Conservation (phyloP, 2,888 invertebrate species). For the Drosophila buzzatii region DNA sequence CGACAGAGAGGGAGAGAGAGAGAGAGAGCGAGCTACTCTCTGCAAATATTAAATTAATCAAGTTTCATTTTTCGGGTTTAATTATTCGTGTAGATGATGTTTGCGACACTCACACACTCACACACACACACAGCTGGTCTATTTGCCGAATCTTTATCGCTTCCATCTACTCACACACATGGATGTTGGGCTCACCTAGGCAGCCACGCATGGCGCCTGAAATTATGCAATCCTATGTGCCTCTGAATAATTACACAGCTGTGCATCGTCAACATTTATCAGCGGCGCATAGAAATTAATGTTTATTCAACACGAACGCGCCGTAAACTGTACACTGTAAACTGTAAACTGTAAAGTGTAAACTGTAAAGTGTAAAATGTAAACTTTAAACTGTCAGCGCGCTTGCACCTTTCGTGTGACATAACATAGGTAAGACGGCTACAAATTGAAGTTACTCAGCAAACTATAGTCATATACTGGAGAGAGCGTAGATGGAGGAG, state of each 20-base stretch:
- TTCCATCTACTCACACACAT: constrained; percentile 5
- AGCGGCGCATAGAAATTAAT: constrained; percentile 2
- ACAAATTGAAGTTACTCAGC: background rate
- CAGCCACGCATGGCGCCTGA: constrained; percentile 1
- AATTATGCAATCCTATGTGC: constrained; percentile 19
- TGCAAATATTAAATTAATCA: constrained; percentile 76
- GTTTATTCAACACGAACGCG: constrained; percentile 3
- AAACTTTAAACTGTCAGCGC: background rate
- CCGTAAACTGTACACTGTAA: background rate
- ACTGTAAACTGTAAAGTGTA: background rate
- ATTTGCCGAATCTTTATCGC: constrained; percentile 29
- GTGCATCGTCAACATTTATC: constrained; percentile 7
- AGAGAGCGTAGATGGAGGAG: background rate
- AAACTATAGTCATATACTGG: background rate
- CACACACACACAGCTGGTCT: constrained; percentile 8
- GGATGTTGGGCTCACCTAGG: background rate
- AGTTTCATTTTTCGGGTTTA: constrained; percentile 64
- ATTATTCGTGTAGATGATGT: constrained; percentile 60
- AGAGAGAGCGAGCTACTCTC: background rate
- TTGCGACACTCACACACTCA: constrained; percentile 18
- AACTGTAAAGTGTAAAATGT: no score
- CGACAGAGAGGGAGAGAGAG: constrained; percentile 1
- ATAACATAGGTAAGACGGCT: background rate
- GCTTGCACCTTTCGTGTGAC: background rate
- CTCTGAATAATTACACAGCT: constrained; percentile 11